phyloP scores from a whole-genome alignment of 2,113 vertebrate species.

The Cyanistes caeruleus region DNA sequence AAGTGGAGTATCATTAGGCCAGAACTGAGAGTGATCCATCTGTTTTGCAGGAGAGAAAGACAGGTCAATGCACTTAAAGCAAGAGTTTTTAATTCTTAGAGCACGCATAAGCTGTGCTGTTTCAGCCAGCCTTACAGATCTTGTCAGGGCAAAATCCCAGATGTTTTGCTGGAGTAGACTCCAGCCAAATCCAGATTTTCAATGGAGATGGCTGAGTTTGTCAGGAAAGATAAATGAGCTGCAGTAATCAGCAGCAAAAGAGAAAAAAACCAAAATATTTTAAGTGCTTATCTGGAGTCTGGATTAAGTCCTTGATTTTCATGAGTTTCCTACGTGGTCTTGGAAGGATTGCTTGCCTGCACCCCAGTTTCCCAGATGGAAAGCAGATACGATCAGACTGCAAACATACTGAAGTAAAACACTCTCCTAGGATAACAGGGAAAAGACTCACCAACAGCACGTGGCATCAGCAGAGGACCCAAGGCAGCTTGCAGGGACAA shows the following conservation, averaged over 20 bases:
- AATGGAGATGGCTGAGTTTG: background rate
- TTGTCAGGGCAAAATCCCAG: background rate
- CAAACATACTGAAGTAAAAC: background rate
- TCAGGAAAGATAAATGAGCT: background rate
- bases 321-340: background rate
- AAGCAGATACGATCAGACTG: background rate
- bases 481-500: background rate
- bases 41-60: background rate
- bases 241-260: background rate
- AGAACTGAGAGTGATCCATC: background rate
- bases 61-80: background rate
- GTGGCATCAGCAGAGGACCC: background rate
- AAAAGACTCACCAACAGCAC: background rate
- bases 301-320: background rate
- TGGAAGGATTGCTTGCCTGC: background rate
- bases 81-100: background rate
- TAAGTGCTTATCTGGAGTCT: background rate
- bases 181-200: background rate
- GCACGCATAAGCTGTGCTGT: background rate
- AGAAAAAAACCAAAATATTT: background rate
- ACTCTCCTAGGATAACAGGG: background rate
- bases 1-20: background rate
- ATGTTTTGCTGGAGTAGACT: background rate
- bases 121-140: background rate
- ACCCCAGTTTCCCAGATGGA: background rate